phyloP scores from a whole-genome alignment of 2,888 invertebrate species.

The Trypoxylon attenuatum region DNA sequence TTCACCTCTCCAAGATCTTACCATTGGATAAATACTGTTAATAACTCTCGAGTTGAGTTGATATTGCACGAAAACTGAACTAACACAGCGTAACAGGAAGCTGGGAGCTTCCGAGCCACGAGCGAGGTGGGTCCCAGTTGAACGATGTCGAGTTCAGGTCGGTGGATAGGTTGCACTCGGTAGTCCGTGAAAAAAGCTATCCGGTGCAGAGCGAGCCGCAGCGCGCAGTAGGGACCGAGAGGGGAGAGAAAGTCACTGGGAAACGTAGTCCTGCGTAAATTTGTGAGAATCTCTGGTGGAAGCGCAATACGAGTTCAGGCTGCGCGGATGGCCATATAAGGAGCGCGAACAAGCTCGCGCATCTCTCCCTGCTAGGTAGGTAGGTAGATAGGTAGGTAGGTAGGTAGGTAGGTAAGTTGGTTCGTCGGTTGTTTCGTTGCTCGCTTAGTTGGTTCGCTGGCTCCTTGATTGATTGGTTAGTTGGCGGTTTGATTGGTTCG shows the following conservation, averaged over 20 bases:
- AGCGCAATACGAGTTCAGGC: conserved; percentile 58
- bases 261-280: conserved; percentile 60
- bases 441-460: conserved; percentile 31
- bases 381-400: conserved; percentile 34
- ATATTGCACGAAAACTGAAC: no score
- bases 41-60: no score
- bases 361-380: conserved; percentile 66
- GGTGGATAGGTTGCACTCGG: no score
- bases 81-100: no score
- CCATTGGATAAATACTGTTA: no score
- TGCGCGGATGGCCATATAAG: conserved; percentile 71
- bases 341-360: conserved; percentile 71
- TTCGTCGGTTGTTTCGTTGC: conserved; percentile 33
- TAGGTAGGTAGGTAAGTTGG: conserved; percentile 40
- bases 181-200: no score
- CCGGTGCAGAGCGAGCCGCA: no score
- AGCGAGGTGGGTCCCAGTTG: no score
- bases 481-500: conserved; percentile 32
- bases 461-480: conserved; percentile 35
- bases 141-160: no score
- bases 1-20: no score
- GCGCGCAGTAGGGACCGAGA: no score
- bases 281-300: conserved; percentile 64
- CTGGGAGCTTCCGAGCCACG: no score
- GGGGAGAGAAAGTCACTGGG: conserved; percentile 40